Evolutionary conservation across 2,113 vertebrate genomes (phyloP).

Genomic region (Sporophila hypoxantha): DNA sequence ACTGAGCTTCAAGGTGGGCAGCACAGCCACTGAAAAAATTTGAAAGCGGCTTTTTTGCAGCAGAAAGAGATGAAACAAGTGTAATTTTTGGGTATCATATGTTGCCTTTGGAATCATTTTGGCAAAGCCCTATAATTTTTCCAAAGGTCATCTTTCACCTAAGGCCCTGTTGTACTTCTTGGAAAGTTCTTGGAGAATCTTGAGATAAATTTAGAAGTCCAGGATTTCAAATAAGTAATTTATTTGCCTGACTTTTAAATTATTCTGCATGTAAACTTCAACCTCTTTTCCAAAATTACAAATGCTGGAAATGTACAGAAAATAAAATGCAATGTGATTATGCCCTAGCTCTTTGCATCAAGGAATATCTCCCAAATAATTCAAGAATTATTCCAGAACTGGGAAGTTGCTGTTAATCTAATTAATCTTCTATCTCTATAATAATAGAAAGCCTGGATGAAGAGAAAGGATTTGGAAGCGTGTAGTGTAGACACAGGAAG

Average conservation of each 20-base stretch:
- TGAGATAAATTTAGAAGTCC: background rate
- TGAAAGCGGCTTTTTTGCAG: background rate
- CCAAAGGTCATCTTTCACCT: background rate
- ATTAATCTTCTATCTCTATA: background rate
- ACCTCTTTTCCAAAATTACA: background rate
- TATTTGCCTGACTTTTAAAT: background rate
- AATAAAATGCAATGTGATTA: background rate
- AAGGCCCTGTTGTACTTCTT: background rate
- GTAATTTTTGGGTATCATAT: background rate
- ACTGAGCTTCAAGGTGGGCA: background rate
- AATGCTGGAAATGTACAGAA: background rate
- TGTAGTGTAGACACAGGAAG: background rate
- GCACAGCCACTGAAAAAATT: background rate
- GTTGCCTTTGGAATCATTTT: background rate
- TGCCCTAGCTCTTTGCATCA: background rate
- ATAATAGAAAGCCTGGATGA: background rate
- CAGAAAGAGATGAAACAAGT: background rate
- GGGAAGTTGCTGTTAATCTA: background rate
- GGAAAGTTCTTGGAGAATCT: background rate
- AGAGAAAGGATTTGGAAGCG: background rate
- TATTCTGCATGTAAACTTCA: background rate
- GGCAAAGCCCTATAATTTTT: background rate
- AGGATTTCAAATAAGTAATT: background rate
- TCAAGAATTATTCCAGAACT: background rate
- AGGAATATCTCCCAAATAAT: background rate